phyloP scores from a whole-genome alignment of 2,888 invertebrate genomes.

The Cinara cedri region DNA sequence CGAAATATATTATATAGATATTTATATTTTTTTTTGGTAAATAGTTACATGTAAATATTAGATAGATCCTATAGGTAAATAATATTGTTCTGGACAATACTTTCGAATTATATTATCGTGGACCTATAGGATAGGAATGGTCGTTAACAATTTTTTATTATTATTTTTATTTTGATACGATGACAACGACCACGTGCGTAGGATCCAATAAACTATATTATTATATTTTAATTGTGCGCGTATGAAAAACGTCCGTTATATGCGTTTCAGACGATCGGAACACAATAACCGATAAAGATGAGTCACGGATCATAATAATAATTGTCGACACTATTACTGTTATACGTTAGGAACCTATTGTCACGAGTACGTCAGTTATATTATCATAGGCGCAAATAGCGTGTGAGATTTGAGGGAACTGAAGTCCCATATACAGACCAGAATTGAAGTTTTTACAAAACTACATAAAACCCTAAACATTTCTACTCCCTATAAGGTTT shows the following conservation, averaged over 20 bases:
- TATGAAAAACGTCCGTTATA: slow-evolving; percentile 23
- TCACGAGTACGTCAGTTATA: background rate
- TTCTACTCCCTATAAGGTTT: too few relatives aligned
- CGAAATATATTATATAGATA: background rate
- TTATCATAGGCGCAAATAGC: background rate
- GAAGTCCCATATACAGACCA: too few relatives aligned
- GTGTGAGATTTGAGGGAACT: too few relatives aligned
- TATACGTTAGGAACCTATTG: too few relatives aligned
- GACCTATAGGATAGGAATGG: background rate
- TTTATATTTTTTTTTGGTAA: background rate
- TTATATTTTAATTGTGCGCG: slow-evolving; percentile 6
- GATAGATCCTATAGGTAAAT: too few relatives aligned
- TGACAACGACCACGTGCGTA: background rate
- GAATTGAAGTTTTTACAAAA: too few relatives aligned
- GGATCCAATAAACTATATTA: slow-evolving; percentile 12
- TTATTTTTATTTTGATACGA: background rate
- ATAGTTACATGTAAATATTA: too few relatives aligned
- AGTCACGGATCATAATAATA: slow-evolving; percentile 44
- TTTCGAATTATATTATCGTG: background rate
- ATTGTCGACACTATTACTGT: background rate
- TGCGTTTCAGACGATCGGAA: background rate
- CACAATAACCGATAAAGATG: slow-evolving; percentile 23
- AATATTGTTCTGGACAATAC: slow-evolving; percentile 3
- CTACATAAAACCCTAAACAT: too few relatives aligned
- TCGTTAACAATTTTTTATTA: background rate